Evolutionary conservation across 2,888 invertebrate species (phyloP), one percentile per base, ranked within the genome.

Genomic region (Napeogenes inachia): DNA sequence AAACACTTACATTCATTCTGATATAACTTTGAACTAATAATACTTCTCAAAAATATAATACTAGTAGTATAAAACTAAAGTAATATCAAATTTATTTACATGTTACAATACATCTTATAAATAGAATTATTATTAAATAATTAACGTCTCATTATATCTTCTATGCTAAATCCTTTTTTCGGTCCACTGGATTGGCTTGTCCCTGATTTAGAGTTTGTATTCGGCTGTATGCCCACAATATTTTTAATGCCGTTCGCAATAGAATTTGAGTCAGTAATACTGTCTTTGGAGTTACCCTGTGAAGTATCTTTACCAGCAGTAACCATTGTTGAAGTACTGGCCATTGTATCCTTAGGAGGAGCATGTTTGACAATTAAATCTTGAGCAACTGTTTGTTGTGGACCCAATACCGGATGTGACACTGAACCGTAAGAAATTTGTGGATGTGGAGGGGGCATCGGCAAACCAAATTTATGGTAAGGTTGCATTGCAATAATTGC

Each of bases 131-230:
- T 63, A 65, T 33, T 57, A 58, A 57, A 50, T 67, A 42, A 78
- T 92, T 92, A 96, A 84, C 96, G 95, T 76, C 96, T 93, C 97
- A 97, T 96, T 71, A 97, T 96, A 73, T 97, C 97, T 77, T 96
- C 97, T 89, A 97, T 97, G 79, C 96, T 96, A 82, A 97, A 97
- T 21, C 97, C 97, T 77, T 96, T 95, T 75, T 95, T 94, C 71
- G 95, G 92, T 10, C 93, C 93, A 71, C 91, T 91, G 0, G 92
- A 89, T 54, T 92, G 92, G 64, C 92, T 92, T 30, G 91, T 91
- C 38, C 91, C 89, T 12, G 92, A 92, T 50, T 91, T 92, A 2
- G 90, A 85, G 70, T 87, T 87, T 42, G 79, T 71, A 59, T 76
- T 84, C 35, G 90, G 91, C 72, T 91, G 89, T 67, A 91, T 91